Evolutionary conservation across 2,888 invertebrate genomes (phyloP).

Genomic region (Conistra vaccinii): DNA sequence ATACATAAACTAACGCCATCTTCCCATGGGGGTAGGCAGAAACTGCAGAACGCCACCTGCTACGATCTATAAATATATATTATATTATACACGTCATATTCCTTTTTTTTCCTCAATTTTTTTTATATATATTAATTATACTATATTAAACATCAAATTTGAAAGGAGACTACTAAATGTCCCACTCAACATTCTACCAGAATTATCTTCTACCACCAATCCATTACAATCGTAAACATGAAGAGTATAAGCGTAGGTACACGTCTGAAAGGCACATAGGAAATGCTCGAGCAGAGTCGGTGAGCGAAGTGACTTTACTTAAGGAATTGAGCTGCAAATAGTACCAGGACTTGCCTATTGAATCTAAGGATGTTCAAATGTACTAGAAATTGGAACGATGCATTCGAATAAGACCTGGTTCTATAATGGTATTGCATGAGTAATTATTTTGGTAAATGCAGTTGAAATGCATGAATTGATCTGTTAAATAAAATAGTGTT

Average conservation of each 20-base stretch:
- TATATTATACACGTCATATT: no score
- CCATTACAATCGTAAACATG: slow-evolving; percentile 15
- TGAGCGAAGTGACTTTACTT: slow-evolving; percentile 39
- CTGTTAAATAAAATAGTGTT: no score
- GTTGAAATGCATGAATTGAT: background rate
- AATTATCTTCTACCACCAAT: slow-evolving; percentile 6
- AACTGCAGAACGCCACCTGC: no score
- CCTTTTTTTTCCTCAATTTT: no score
- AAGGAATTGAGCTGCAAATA: slow-evolving; percentile 47
- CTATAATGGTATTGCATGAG: background rate
- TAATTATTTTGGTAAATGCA: background rate
- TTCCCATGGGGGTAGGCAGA: no score
- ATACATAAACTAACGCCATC: no score
- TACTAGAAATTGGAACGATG: slow-evolving; percentile 20
- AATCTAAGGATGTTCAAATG: slow-evolving; percentile 21
- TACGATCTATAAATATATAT: no score
- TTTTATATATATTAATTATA: no score
- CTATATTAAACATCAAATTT: background rate
- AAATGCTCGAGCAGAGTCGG: slow-evolving; percentile 8
- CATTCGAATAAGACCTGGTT: background rate
- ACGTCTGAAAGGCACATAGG: slow-evolving; percentile 12
- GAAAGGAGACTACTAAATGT: background rate
- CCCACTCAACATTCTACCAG: background rate
- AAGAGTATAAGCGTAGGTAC: background rate
- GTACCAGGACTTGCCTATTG: slow-evolving; percentile 35